Conservation (phyloP, 2,113 vertebrate species). For the Sinosuthora webbiana region DNA sequence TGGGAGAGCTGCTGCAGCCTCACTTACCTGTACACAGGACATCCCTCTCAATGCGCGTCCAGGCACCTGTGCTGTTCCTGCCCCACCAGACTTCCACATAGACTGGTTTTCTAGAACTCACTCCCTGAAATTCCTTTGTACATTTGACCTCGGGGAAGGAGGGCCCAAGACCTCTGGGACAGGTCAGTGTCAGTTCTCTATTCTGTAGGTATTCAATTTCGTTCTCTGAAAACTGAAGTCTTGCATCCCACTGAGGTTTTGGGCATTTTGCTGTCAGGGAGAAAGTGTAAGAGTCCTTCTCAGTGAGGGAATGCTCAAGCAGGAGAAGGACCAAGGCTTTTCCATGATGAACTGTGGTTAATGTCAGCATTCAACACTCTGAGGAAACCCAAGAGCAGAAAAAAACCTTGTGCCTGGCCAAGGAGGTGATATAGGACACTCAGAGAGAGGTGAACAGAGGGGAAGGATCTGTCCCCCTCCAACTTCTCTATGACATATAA, state of each 20-base stretch:
- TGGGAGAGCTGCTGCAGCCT: background rate
- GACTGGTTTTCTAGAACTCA: accelerated
- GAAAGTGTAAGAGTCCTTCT: background rate
- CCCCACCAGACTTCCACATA: background rate
- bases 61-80: background rate
- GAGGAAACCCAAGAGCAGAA: background rate
- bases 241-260: background rate
- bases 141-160: background rate
- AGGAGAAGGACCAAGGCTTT: background rate
- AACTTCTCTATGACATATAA: background rate
- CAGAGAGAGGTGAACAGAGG: background rate
- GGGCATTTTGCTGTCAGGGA: background rate
- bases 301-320: background rate
- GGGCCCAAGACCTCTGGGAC: background rate
- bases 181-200: background rate
- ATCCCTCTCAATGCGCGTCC: accelerated
- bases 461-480: background rate
- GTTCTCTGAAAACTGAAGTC: accelerated
- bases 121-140: accelerated
- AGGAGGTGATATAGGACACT: background rate
- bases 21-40: background rate
- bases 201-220: accelerated
- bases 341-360: background rate
- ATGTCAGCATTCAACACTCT: background rate
- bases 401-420: background rate